These are phyloP conservation scores for Phaethornis superciliosus DNA, from an alignment of 2,113 vertebrate species.

Conservation along the genomic window DNA sequence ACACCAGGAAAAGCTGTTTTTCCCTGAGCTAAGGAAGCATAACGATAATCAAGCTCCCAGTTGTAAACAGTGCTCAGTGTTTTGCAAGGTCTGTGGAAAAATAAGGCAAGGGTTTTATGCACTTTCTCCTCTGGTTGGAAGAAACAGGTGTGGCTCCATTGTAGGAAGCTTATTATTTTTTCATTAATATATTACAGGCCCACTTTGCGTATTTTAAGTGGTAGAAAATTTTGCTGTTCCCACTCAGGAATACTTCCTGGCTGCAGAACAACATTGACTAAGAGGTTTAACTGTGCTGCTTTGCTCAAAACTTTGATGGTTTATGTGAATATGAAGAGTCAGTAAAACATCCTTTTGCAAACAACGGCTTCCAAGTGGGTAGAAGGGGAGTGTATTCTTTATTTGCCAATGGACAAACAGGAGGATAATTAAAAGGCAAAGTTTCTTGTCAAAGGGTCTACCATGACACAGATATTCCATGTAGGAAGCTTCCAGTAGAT, in stretches of 20 bases:
- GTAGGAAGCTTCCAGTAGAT: background rate
- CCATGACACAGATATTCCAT: background rate
- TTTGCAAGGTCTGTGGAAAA: constrained; percentile 41
- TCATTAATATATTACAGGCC: background rate
- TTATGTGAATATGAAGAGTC: background rate
- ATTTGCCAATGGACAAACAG: background rate
- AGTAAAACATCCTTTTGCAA: background rate
- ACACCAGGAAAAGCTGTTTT: constrained; percentile 56
- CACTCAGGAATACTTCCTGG: background rate
- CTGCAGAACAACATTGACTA: background rate
- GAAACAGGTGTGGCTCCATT: constrained; percentile 39
- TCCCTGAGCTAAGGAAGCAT: constrained; percentile 65
- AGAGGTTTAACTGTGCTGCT: background rate
- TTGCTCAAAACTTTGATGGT: background rate
- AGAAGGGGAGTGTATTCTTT: background rate
- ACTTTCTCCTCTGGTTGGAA: background rate
- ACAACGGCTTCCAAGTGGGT: background rate
- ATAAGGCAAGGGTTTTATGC: background rate
- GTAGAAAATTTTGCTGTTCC: background rate
- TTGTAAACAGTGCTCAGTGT: background rate
- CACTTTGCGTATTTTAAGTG: background rate
- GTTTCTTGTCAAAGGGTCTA: background rate
- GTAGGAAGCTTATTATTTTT: constrained; percentile 35
- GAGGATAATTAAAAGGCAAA: background rate
- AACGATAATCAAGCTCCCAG: constrained; percentile 32